Evolutionary conservation across 2,888 invertebrate genomes (phyloP).

Genomic region (Caenorhabditis zanzibari): DNA sequence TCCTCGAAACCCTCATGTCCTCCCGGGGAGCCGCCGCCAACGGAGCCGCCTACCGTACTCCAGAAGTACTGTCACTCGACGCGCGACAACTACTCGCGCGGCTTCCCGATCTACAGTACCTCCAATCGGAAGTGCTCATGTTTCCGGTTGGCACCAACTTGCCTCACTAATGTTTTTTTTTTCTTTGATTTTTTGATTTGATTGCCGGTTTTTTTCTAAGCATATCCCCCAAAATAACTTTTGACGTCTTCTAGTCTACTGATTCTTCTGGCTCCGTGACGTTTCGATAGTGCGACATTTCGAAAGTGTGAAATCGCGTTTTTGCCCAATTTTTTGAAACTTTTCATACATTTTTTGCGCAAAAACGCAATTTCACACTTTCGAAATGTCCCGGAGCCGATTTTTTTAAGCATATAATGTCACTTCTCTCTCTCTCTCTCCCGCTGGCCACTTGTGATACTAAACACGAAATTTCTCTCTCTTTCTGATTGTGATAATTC

Average conservation of each 20-base stretch:
- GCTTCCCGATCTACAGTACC: constrained; percentile 76
- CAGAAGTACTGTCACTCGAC: constrained; percentile 76
- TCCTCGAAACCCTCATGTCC: constrained; percentile 64
- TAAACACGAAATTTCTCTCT: not conserved
- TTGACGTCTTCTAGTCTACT: constrained; percentile 2
- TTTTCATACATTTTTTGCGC: too few species aligned
- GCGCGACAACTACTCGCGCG: constrained; percentile 76
- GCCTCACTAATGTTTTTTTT: constrained; percentile 16
- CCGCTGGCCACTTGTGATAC: constrained; percentile 57
- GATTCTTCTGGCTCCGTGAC: too few species aligned
- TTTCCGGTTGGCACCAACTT: constrained; percentile 72
- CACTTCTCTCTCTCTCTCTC: constrained; percentile 19
- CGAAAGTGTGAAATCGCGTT: too few species aligned
- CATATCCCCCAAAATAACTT: not conserved
- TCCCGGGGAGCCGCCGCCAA: constrained; percentile 16
- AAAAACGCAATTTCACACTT: too few species aligned
- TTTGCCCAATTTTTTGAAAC: too few species aligned
- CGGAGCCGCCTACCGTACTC: constrained; percentile 50
- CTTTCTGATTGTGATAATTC: constrained; percentile 26
- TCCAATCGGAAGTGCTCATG: constrained; percentile 74
- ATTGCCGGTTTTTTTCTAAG: constrained; percentile 6
- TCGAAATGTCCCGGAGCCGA: too few species aligned
- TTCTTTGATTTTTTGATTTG: constrained; percentile 10
- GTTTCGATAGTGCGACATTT: too few species aligned
- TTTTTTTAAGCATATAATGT: constrained; percentile 54